Evolutionary conservation across 2,888 invertebrate genomes (phyloP).

Genomic region (Cancer borealis): DNA sequence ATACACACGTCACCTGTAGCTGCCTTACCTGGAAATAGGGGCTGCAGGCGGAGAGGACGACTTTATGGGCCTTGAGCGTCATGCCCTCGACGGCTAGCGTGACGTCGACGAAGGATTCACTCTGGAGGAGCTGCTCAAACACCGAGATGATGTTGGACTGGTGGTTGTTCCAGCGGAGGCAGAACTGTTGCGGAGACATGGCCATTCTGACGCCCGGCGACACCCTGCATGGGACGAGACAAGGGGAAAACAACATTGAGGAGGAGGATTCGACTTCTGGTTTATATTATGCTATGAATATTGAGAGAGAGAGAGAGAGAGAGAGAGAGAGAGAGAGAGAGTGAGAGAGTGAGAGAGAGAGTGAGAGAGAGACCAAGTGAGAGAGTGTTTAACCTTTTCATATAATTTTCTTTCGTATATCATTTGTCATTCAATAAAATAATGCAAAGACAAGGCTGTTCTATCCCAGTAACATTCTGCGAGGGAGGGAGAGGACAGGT

Average conservation of each 20-base stretch:
- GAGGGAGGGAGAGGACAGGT: not conserved
- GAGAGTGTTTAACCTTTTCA: not conserved
- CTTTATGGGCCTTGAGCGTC: slow-evolving; percentile 95
- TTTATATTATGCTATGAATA: not conserved
- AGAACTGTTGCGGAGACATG: slow-evolving; percentile 88
- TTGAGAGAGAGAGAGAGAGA: slow-evolving; percentile 15
- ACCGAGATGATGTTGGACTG: slow-evolving; percentile 95
- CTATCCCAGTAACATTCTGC: not conserved
- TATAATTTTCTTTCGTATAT: not conserved
- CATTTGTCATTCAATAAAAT: not conserved
- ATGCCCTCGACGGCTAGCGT: slow-evolving; percentile 96
- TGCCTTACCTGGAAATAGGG: slow-evolving; percentile 90
- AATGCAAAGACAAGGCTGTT: not conserved
- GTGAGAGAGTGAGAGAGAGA: slow-evolving; percentile 18
- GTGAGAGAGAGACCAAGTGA: too few relatives aligned
- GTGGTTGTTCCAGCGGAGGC: slow-evolving; percentile 98
- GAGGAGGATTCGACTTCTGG: not conserved
- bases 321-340: slow-evolving; percentile 34
- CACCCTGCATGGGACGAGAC: slow-evolving; percentile 63
- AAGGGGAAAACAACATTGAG: not conserved
- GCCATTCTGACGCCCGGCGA: slow-evolving; percentile 76
- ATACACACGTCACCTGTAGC: too few relatives aligned
- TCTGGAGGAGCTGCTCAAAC: slow-evolving; percentile 94
- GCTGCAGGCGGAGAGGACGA: slow-evolving; percentile 96
- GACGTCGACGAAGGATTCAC: slow-evolving; percentile 96